A percentile compares a stretch with the other conserved stretches of the same genome.
Conservation (phyloP, 2,113 vertebrate species). For the human (Homo sapiens) region DNA sequence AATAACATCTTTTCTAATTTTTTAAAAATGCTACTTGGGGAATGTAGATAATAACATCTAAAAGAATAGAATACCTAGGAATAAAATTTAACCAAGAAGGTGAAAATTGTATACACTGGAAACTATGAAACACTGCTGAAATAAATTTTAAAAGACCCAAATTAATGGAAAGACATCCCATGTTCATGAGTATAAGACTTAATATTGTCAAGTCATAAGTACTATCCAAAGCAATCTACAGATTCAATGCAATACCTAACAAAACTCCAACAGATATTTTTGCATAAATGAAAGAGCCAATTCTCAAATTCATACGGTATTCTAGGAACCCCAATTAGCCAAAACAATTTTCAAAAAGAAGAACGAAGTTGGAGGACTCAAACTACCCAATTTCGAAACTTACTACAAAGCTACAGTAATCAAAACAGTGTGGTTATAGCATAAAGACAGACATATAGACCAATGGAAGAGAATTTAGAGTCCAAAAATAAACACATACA, state of each 20-base stretch:
- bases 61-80: background rate
- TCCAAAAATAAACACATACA: background rate
- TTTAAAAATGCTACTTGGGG: too few relatives aligned
- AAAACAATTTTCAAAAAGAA: background rate
- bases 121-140: background rate
- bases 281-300: background rate
- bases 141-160: background rate
- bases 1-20: too few relatives aligned
- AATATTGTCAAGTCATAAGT: background rate
- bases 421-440: background rate
- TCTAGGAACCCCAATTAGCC: background rate
- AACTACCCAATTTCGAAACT: background rate
- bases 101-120: background rate
- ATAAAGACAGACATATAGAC: background rate
- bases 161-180: background rate
- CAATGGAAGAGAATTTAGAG: background rate
- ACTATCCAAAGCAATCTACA: background rate
- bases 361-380: background rate
- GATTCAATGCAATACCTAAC: background rate
- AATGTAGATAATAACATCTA: background rate
- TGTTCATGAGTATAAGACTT: background rate
- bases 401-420: background rate
- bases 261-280: background rate
- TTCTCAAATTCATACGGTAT: background rate
- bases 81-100: conserved; percentile 17